Conservation (phyloP, 2,113 vertebrate species). For the Thryonomys swinderianus region DNA sequence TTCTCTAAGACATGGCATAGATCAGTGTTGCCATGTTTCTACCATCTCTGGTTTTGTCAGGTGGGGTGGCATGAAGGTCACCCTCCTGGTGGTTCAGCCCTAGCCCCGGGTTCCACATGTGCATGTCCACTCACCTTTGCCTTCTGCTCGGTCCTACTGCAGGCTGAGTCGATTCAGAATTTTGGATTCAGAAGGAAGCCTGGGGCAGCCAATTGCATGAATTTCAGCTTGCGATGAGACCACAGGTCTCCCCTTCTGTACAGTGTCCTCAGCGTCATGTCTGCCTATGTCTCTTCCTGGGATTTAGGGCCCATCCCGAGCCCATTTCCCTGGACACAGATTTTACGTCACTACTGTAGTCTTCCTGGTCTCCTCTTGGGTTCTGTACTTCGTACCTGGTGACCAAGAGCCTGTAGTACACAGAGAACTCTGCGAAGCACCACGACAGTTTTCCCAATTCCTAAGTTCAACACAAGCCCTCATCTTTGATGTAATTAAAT, state of each 20-base stretch:
- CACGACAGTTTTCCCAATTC: background rate
- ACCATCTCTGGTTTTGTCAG: background rate
- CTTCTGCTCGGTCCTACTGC: background rate
- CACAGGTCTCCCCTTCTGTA: background rate
- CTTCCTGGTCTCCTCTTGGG: background rate
- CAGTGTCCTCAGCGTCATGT: background rate
- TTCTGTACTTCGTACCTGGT: background rate
- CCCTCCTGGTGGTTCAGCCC: background rate
- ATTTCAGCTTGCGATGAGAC: background rate
- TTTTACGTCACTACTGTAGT: background rate
- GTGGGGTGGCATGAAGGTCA: background rate
- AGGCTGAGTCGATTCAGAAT: background rate
- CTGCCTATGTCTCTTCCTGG: background rate
- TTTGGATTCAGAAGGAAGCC: background rate
- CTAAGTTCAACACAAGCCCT: background rate
- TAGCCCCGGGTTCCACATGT: too few relatives aligned
- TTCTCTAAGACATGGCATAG: background rate
- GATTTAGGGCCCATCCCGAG: background rate
- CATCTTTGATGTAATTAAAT: background rate
- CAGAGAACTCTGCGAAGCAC: background rate
- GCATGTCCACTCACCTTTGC: rapidly evolving
- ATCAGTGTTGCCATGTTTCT: too few relatives aligned
- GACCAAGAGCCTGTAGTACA: background rate
- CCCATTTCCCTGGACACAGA: background rate
- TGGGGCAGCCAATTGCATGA: too few relatives aligned